Evolutionary conservation across 2,797 vertebrate genomes (phyloP).

Genomic region (Malurus splendens): DNA sequence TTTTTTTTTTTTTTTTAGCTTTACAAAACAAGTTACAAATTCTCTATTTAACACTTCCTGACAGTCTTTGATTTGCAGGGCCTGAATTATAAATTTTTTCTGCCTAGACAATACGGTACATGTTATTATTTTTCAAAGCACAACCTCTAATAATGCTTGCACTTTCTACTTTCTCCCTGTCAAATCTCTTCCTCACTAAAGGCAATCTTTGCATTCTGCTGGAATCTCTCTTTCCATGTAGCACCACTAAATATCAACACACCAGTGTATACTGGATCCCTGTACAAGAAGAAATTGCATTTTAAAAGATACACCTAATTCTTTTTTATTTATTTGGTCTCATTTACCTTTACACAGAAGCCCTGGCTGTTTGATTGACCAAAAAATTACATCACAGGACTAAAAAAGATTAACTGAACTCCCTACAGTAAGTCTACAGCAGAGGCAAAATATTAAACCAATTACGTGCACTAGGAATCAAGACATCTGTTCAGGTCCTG

Average conservation of each 20-base stretch:
- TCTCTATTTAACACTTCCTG: background rate
- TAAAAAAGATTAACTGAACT: background rate
- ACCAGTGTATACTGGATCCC: fast-evolving
- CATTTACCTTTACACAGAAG: background rate
- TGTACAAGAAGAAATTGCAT: background rate
- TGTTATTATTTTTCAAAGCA: background rate
- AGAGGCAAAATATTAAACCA: constrained; percentile 25
- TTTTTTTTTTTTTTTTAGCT: background rate
- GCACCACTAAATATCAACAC: background rate
- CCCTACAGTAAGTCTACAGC: background rate
- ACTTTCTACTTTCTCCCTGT: background rate
- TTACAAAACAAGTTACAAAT: background rate
- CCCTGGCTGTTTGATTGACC: fast-evolving
- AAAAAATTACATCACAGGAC: background rate
- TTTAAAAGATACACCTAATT: background rate
- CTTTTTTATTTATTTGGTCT: background rate
- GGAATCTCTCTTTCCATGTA: background rate
- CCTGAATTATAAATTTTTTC: background rate
- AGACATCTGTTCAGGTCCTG: constrained; percentile 14
- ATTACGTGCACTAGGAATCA: background rate
- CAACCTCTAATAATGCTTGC: background rate
- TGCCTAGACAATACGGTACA: background rate
- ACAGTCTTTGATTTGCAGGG: background rate
- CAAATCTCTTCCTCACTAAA: background rate
- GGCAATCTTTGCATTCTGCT: background rate